These are phyloP conservation scores for Esperia sulphurella DNA, from an alignment of 2,888 invertebrate species.

Conservation along the genomic window DNA sequence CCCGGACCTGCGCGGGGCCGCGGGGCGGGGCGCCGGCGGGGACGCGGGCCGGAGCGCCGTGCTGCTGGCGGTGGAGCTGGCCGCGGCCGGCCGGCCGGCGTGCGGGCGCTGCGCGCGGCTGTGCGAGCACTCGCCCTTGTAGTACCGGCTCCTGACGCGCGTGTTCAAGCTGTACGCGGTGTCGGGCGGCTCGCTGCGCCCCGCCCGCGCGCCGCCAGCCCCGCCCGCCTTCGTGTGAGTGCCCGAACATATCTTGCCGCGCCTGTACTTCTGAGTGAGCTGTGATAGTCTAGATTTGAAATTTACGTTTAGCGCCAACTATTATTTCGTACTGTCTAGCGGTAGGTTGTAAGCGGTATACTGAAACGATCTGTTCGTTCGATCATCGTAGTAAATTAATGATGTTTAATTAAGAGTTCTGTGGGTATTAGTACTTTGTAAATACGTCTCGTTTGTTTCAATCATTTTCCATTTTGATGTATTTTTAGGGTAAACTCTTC, in stretches of 20 bases:
- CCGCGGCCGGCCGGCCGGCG: slow-evolving; percentile 35
- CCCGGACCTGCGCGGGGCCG: slow-evolving; percentile 55
- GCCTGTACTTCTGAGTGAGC: slow-evolving; percentile 58
- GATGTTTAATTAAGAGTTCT: slow-evolving; percentile 53
- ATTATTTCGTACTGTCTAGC: slow-evolving; percentile 48
- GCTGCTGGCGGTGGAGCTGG: slow-evolving; percentile 64
- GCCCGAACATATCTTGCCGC: slow-evolving; percentile 31
- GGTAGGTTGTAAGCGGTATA: slow-evolving; percentile 56
- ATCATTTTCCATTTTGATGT: slow-evolving; percentile 73
- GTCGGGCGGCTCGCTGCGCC: slow-evolving; percentile 33
- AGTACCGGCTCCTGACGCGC: slow-evolving; percentile 72
- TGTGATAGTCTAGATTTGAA: slow-evolving; percentile 74
- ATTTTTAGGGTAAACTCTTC: slow-evolving; percentile 66
- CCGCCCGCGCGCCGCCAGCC: slow-evolving; percentile 17
- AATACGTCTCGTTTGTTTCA: slow-evolving; percentile 63
- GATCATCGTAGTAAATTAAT: slow-evolving; percentile 44
- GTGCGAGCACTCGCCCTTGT: slow-evolving; percentile 55
- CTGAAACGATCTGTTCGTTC: slow-evolving; percentile 39
- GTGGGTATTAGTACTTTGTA: slow-evolving; percentile 63
- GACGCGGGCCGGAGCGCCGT: slow-evolving; percentile 50
- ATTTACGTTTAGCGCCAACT: slow-evolving; percentile 50
- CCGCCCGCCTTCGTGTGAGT: slow-evolving; percentile 29
- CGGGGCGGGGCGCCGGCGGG: slow-evolving; percentile 14
- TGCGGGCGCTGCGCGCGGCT: slow-evolving; percentile 46
- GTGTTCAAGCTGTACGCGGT: slow-evolving; percentile 72